These are phyloP conservation scores for Thaleichthys pacificus DNA, from an alignment of 2,797 vertebrate genomes.

Conservation along the genomic window DNA sequence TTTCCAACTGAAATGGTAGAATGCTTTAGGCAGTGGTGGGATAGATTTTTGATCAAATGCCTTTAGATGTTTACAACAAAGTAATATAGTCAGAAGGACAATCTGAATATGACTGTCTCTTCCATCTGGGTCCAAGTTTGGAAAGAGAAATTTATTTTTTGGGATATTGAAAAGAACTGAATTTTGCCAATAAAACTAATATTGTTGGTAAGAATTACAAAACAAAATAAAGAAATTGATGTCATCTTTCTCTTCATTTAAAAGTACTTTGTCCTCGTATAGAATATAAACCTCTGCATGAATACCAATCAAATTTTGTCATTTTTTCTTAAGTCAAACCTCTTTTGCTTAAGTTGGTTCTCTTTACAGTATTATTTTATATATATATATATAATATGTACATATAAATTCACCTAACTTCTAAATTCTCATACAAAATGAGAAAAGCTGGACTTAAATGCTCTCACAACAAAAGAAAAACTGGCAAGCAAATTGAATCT, in stretches of 20 bases:
- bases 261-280: constrained; percentile 69
- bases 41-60: constrained; percentile 60
- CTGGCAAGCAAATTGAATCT: constrained; percentile 61
- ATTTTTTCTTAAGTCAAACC: constrained; percentile 66
- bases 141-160: constrained; percentile 4
- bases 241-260: constrained; percentile 56
- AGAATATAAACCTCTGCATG: constrained; percentile 83
- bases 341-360: constrained; percentile 58
- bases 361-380: constrained; percentile 77
- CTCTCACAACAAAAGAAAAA: constrained; percentile 67
- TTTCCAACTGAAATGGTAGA: constrained; percentile 72
- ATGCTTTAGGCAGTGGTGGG: constrained; percentile 68
- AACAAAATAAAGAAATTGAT: constrained; percentile 34
- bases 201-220: constrained; percentile 29
- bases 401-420: constrained; percentile 76
- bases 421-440: constrained; percentile 79
- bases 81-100: constrained; percentile 50
- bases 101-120: constrained; percentile 42
- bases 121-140: not conserved
- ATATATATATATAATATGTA: constrained; percentile 70
- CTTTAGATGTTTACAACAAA: constrained; percentile 57
- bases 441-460: constrained; percentile 74
- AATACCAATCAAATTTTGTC: constrained; percentile 70
- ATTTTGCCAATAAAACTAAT: constrained; percentile 45
- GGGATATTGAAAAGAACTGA: constrained; percentile 42